Conservation (phyloP, 2,797 vertebrate genomes). For the Phoeniculus purpureus region DNA sequence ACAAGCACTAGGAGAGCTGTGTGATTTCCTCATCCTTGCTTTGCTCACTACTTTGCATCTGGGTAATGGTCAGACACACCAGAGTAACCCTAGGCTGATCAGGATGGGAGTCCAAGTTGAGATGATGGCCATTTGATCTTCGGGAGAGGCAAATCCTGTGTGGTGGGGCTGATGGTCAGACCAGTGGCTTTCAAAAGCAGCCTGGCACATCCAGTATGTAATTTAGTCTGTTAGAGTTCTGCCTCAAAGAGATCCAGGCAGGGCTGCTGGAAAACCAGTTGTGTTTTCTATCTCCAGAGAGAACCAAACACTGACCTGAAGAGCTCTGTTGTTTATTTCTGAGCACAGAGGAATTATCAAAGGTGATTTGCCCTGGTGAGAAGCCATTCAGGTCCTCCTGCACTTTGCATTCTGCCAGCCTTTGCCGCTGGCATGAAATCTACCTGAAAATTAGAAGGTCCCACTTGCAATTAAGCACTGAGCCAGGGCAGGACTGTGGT, state of each 20-base stretch:
- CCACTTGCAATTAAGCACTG: neutral
- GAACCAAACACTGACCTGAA: neutral
- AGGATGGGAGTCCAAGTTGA: neutral
- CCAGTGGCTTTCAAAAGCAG: neutral
- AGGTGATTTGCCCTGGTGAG: neutral
- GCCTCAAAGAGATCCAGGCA: neutral
- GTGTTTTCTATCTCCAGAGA: neutral
- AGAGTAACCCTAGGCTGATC: neutral
- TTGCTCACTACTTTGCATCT: neutral
- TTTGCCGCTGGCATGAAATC: neutral
- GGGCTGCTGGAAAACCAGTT: neutral
- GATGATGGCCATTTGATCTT: neutral
- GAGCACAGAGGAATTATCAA: neutral
- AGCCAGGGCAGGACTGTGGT: neutral
- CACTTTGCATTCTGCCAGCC: neutral
- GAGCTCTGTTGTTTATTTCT: neutral
- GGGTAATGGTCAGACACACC: neutral
- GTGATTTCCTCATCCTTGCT: constrained; percentile 15
- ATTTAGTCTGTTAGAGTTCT: neutral
- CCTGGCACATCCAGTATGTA: neutral
- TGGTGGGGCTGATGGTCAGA: neutral
- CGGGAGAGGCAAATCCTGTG: neutral
- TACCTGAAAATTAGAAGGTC: neutral
- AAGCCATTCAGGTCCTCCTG: neutral
- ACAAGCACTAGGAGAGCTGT: neutral